phyloP scores from a whole-genome alignment of 2,888 invertebrate genomes.

The Dryococelus australis region DNA sequence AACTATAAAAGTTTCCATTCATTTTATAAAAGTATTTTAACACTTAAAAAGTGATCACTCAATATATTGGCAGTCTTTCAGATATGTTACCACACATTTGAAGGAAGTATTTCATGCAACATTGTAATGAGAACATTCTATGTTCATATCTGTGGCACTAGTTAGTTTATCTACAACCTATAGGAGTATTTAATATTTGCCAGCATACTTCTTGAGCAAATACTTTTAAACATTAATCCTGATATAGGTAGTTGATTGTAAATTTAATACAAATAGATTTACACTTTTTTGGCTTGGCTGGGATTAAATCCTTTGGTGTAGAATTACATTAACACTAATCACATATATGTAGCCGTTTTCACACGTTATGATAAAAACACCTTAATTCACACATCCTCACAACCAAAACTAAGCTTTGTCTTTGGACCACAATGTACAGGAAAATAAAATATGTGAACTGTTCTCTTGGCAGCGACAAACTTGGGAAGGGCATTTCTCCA shows the following conservation, averaged over 20 bases:
- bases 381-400: neutral
- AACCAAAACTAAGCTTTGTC: too few species aligned
- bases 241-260: neutral
- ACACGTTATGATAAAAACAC: neutral
- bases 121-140: neutral
- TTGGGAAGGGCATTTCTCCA: neutral
- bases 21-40: neutral
- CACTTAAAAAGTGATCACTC: neutral
- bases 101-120: neutral
- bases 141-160: neutral
- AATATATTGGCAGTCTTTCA: neutral
- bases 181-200: conserved; percentile 4
- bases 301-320: neutral
- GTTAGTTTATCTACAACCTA: neutral
- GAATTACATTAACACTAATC: neutral
- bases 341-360: neutral
- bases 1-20: neutral
- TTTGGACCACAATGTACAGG: neutral
- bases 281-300: neutral
- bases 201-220: neutral
- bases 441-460: too few species aligned
- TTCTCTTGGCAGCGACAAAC: neutral
- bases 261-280: neutral
- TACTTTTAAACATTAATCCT: neutral
- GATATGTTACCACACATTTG: neutral